phyloP scores from a whole-genome alignment of 2,113 vertebrate genomes.

The Urocolius indicus region DNA sequence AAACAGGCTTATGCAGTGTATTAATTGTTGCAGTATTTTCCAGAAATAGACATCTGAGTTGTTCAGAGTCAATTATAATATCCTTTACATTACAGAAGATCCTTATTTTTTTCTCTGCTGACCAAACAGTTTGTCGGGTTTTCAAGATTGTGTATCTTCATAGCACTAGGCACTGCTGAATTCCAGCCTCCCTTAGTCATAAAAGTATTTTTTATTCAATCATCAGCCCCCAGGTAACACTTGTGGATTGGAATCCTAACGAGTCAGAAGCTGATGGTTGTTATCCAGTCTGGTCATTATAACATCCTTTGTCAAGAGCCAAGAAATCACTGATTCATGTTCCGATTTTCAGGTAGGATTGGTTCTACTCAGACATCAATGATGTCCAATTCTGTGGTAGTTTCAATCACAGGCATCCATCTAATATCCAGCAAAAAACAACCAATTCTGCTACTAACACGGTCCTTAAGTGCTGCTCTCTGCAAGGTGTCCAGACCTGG shows the following conservation, averaged over 20 bases:
- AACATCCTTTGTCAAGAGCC: constrained; percentile 65
- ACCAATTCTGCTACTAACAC: constrained; percentile 42
- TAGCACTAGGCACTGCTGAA: constrained; percentile 13
- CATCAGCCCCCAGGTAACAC: constrained; percentile 63
- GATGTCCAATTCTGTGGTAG: constrained; percentile 67
- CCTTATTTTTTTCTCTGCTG: background rate
- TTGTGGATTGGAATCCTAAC: constrained; percentile 61
- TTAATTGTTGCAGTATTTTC: background rate
- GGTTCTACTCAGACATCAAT: constrained; percentile 74
- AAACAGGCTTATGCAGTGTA: background rate
- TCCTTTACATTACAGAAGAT: background rate
- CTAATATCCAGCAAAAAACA: constrained; percentile 11
- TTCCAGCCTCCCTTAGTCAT: constrained; percentile 27
- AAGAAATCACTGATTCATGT: constrained; percentile 75
- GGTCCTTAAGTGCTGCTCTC: constrained; percentile 50
- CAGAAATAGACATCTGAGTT: constrained; percentile 7
- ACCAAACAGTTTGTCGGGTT: constrained; percentile 42
- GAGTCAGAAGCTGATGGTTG: constrained; percentile 61
- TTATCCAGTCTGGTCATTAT: constrained; percentile 72
- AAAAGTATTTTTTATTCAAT: constrained; percentile 64
- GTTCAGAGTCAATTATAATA: constrained; percentile 17
- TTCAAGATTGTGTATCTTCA: constrained; percentile 32
- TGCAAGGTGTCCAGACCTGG: constrained; percentile 54
- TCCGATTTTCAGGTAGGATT: constrained; percentile 76
- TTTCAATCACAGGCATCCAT: constrained; percentile 60